These are phyloP conservation scores for Chorisops tibialis DNA, from an alignment of 2,888 invertebrate species.

Conservation along the genomic window DNA sequence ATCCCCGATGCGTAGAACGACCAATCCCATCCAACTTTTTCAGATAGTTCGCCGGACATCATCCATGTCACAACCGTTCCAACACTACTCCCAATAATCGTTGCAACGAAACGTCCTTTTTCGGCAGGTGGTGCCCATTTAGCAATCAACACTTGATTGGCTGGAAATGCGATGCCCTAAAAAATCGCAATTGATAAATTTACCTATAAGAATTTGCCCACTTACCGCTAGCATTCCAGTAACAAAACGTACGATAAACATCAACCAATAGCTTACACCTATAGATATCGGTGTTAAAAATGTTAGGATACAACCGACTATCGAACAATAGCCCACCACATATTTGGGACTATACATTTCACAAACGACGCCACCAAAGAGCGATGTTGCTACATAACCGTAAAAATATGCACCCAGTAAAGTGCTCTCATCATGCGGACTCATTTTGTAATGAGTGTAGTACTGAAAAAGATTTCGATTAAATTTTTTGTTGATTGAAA, in stretches of 20 bases:
- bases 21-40: conserved; percentile 63
- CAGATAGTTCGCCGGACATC: conserved; percentile 62
- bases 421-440: conserved; percentile 56
- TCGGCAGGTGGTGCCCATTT: conserved; percentile 72
- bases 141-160: conserved; percentile 64
- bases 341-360: conserved; percentile 59
- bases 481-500: too few relatives aligned
- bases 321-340: conserved; percentile 54
- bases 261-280: conserved; percentile 52
- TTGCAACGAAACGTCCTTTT: conserved; percentile 68
- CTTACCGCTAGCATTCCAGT: conserved; percentile 60
- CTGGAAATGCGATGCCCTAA: conserved; percentile 62
- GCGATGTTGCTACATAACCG: conserved; percentile 59
- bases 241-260: conserved; percentile 56
- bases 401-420: conserved; percentile 62
- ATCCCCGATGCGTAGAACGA: conserved; percentile 65
- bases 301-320: conserved; percentile 55
- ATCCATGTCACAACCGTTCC: conserved; percentile 70
- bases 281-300: conserved; percentile 57
- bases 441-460: conserved; percentile 53
- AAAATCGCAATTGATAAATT: not conserved
- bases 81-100: conserved; percentile 69
- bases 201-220: conserved; percentile 22
- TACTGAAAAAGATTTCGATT: conserved; percentile 40
- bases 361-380: conserved; percentile 59